These are phyloP conservation scores for Lottia gigantea DNA, from an alignment of 2,888 invertebrate species.

Conservation along the genomic window DNA sequence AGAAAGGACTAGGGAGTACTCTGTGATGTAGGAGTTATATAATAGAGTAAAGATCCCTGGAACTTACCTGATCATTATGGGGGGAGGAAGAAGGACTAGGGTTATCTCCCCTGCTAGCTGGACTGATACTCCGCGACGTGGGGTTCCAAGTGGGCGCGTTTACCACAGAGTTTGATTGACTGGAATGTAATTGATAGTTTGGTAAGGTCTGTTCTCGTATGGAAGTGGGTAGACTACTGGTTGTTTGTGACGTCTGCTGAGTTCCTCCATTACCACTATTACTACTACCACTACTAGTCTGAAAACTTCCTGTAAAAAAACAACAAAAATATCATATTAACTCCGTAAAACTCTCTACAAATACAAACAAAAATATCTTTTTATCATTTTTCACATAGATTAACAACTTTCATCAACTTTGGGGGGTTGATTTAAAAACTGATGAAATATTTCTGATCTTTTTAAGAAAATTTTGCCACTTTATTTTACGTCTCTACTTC, in stretches of 20 bases:
- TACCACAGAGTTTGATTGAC: constrained; percentile 35
- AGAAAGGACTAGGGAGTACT: too few relatives aligned
- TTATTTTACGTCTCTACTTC: too few relatives aligned
- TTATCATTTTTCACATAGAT: too few relatives aligned
- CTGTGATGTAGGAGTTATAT: too few relatives aligned
- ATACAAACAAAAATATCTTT: too few relatives aligned
- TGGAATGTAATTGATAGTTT: constrained; percentile 29
- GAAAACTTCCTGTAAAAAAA: background rate
- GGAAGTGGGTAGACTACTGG: constrained; percentile 46
- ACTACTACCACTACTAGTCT: background rate
- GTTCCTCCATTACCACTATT: background rate
- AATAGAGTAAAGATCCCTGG: too few relatives aligned
- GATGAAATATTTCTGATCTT: too few relatives aligned
- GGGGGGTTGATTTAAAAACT: too few relatives aligned
- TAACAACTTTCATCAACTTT: too few relatives aligned
- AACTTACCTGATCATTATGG: constrained; percentile 23
- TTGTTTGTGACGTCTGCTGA: constrained; percentile 26
- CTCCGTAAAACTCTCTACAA: too few relatives aligned
- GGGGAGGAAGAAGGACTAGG: constrained; percentile 33
- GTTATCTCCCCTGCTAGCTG: constrained; percentile 25
- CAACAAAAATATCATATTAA: too few relatives aligned
- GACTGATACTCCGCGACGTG: constrained; percentile 40
- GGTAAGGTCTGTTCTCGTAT: constrained; percentile 33
- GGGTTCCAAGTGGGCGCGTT: constrained; percentile 40
- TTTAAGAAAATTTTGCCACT: too few relatives aligned